phyloP scores from a whole-genome alignment of 1,140 invertebrate species.

The Apis florea region DNA sequence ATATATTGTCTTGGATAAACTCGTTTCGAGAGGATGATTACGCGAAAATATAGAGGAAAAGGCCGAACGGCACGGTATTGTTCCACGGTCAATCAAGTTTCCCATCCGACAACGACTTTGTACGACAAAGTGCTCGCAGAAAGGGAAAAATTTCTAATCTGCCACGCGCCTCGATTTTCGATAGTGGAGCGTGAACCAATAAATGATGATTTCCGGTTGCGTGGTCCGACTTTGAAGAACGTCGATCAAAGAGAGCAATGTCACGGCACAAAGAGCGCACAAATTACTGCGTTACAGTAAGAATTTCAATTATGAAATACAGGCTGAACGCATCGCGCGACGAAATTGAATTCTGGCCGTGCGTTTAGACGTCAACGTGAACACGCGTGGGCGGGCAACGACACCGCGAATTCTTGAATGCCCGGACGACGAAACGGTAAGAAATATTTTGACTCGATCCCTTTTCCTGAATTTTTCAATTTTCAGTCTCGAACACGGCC shows the following conservation, averaged over 20 bases:
- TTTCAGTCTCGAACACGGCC: too few relatives aligned
- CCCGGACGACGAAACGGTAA: background rate
- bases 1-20: too few relatives aligned
- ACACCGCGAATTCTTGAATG: conserved; percentile 38
- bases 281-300: conserved; percentile 56
- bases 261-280: conserved; percentile 46
- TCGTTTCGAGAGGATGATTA: too few relatives aligned
- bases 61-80: too few relatives aligned
- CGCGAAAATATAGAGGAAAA: too few relatives aligned
- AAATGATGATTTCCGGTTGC: conserved; percentile 59
- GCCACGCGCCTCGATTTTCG: background rate
- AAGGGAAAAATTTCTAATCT: conserved; percentile 22
- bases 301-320: conserved; percentile 65
- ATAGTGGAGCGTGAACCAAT: conserved; percentile 5
- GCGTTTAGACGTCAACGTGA: conserved; percentile 27
- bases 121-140: background rate
- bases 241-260: conserved; percentile 53
- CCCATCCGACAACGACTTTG: background rate
- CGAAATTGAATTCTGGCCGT: conserved; percentile 30
- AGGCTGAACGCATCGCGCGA: conserved; percentile 24
- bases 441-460: background rate
- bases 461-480: background rate
- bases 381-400: background rate
- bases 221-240: conserved; percentile 48
- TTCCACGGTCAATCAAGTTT: background rate